Evolutionary conservation across 1,140 invertebrate species (phyloP).

Genomic region (Drosophila arawakana): DNA sequence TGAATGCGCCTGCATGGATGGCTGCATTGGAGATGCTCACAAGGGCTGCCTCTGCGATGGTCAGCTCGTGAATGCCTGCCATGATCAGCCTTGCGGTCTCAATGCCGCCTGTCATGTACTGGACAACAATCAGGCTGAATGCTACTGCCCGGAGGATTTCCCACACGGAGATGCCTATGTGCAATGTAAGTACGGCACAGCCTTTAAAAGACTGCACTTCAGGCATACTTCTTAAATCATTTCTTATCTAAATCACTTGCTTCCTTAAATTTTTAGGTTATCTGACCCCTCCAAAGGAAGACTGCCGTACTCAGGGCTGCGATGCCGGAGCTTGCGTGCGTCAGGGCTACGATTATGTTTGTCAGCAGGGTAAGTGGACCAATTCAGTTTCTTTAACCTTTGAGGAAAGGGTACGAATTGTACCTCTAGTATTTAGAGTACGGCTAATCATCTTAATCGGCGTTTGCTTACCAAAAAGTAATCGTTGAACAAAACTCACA

Average conservation of each 20-base stretch:
- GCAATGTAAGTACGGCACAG: constrained; percentile 88
- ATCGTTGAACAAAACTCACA: constrained; percentile 42
- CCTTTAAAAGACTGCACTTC: too few species aligned
- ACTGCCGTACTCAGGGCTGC: constrained; percentile 93
- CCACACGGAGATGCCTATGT: constrained; percentile 93
- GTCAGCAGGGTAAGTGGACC: constrained; percentile 89
- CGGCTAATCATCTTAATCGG: constrained; percentile 67
- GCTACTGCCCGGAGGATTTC: constrained; percentile 92
- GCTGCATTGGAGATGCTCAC: constrained; percentile 93
- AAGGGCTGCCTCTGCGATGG: constrained; percentile 91
- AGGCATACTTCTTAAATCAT: too few species aligned
- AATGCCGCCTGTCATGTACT: constrained; percentile 92
- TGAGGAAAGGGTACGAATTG: constrained; percentile 15
- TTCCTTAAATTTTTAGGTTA: constrained; percentile 52
- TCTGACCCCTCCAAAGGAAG: constrained; percentile 86
- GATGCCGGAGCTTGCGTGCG: constrained; percentile 92
- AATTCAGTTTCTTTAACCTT: constrained; percentile 26
- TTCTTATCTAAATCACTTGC: not conserved
- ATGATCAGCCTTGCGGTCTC: constrained; percentile 90
- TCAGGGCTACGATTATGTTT: constrained; percentile 92
- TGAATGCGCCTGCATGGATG: constrained; percentile 91
- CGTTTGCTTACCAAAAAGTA: constrained; percentile 52
- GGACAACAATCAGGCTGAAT: constrained; percentile 88
- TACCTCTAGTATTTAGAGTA: constrained; percentile 49
- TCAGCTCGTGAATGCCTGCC: constrained; percentile 88